These are phyloP conservation scores for Psilopsiagon aymara DNA, from an alignment of 2,113 vertebrate species.

Conservation along the genomic window DNA sequence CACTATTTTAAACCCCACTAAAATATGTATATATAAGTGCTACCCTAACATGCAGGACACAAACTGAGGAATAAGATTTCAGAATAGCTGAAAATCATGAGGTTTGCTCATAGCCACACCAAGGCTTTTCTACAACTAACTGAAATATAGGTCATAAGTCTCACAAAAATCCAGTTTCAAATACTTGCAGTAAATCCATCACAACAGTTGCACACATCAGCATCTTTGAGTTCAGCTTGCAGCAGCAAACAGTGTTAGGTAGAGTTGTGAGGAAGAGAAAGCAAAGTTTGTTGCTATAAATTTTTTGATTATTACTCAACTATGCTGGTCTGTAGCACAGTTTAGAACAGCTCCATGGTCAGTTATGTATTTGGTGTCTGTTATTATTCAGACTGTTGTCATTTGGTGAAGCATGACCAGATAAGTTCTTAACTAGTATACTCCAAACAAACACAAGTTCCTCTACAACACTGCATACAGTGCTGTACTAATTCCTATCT, in stretches of 20 bases:
- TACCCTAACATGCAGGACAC: not conserved
- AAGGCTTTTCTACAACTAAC: not conserved
- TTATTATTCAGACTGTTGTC: not conserved
- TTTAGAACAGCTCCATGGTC: not conserved
- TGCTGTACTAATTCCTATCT: not conserved
- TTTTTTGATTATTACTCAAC: not conserved
- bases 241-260: not conserved
- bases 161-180: not conserved
- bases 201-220: conserved; percentile 11
- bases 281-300: not conserved
- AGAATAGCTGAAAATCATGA: not conserved
- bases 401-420: not conserved
- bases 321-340: not conserved
- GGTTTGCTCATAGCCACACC: not conserved
- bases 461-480: not conserved
- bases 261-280: not conserved
- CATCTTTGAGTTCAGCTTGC: not conserved
- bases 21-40: not conserved
- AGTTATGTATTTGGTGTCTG: not conserved
- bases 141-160: conserved; percentile 20
- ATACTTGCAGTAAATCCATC: not conserved
- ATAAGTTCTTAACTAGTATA: not conserved
- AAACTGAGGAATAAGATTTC: not conserved
- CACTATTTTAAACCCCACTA: not conserved
- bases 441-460: not conserved